phyloP scores from a whole-genome alignment of 1,140 invertebrate genomes.

The Macrobrachium nipponense region DNA sequence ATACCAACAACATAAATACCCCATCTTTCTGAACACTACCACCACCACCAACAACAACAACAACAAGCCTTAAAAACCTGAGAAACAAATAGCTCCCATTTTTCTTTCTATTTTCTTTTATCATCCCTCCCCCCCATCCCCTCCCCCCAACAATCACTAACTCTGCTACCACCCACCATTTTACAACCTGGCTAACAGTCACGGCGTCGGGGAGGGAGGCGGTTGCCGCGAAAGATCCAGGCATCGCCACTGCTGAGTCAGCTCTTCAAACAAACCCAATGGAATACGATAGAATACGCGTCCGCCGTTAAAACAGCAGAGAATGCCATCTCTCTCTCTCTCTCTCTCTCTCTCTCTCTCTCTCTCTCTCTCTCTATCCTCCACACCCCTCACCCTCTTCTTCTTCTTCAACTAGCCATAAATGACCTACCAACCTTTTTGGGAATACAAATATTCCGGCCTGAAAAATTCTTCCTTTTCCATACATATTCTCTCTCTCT shows the following conservation, averaged over 20 bases:
- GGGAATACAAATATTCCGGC: conserved; percentile 5
- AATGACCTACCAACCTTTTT: background rate
- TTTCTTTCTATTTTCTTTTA: background rate
- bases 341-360: background rate
- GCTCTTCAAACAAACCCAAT: conserved; percentile 60
- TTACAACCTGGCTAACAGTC: conserved; percentile 43
- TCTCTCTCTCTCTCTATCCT: background rate
- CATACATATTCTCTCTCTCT: background rate
- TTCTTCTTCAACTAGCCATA: background rate
- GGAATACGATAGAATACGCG: conserved; percentile 59
- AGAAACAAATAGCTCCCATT: no score
- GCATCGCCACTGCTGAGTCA: conserved; percentile 48
- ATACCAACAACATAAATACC: no score
- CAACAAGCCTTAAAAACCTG: no score
- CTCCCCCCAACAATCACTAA: background rate
- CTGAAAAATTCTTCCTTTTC: background rate
- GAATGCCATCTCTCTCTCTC: conserved; percentile 13
- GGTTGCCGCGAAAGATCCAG: background rate
- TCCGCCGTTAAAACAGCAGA: conserved; percentile 43
- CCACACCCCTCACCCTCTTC: background rate
- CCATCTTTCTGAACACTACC: no score
- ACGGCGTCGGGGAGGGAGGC: conserved; percentile 11
- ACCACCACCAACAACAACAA: no score
- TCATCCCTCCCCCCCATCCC: background rate
- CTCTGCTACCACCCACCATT: conserved; percentile 5